Base-by-base conservation (phyloP, 2,888 invertebrate species). In the Plebejus argus region DNA sequence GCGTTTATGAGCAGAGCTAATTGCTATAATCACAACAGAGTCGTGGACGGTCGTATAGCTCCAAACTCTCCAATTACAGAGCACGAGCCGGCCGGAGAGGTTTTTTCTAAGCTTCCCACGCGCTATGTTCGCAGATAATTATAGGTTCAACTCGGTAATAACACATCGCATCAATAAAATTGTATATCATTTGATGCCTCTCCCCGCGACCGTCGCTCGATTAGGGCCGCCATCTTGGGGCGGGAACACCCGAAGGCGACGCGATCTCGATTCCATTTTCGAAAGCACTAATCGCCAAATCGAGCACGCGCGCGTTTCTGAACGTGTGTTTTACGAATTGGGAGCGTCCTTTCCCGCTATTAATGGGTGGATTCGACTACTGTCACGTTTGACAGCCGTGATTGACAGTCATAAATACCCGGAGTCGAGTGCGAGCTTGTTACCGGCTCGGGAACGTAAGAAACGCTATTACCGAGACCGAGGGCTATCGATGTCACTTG, bases 81-180 rank as follows among this genome's bases (percentile, higher is more conserved):
- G 92, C 92, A 93, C 93, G 93, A 89, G 93, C 90, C 91, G 86
- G 81, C 81, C 84, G 86, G 89, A 88, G 85, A 86, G 86, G 88
- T 92, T 92, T 90, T 94, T 92, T 91, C 91, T 92, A 92, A 92
- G 88, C 87, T 94, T 94, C 93, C 94, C 93, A 94, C 94, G 93
- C 92, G 89, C 88, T 86, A 89, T 89, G 89, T 90, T 89, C 85
- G 85, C 86, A 84, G 84, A 88, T 94, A 93, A 94, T 94, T 91
- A 92, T 90, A 91, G 91, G 92, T 92, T 93, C 87, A 88, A 88
- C 85, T 85, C 88, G 56, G 90, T 94, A 94, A 94, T 94, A 93
- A 94, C 91, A 93, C 90, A 92, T 93, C 91, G 90, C 91, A 90
- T 90, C 91, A 91, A 92, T 93, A 90, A 93, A 93, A 93, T 92